Conservation (phyloP, 1,140 invertebrate species). For the Brachionus manjavacas region DNA sequence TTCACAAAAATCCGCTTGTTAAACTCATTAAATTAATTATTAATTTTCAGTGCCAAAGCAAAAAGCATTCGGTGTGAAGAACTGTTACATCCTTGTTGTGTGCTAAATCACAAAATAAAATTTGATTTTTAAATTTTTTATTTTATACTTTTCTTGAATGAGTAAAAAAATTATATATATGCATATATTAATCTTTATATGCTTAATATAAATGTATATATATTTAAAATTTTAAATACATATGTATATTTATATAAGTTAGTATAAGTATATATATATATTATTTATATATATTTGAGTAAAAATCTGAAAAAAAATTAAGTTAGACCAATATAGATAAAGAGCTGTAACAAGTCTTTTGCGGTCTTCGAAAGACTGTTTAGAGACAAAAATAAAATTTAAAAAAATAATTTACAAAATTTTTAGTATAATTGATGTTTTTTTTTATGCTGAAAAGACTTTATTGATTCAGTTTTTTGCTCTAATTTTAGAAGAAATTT, state of each 20-base stretch:
- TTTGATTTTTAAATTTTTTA: conserved; percentile 16
- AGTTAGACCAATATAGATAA: background rate
- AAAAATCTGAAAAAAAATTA: conserved; percentile 4
- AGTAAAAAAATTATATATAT: conserved; percentile 22
- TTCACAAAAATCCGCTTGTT: too few relatives aligned
- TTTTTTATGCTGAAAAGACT: background rate
- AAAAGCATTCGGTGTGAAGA: background rate
- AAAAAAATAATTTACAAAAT: background rate
- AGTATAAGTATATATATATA: background rate
- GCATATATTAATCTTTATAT: conserved; percentile 26
- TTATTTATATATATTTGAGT: background rate
- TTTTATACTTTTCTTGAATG: conserved; percentile 29
- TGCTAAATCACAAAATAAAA: conserved; percentile 22
- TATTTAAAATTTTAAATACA: conserved; percentile 13
- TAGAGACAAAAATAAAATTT: background rate
- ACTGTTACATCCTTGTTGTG: conserved; percentile 42
- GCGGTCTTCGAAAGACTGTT: background rate
- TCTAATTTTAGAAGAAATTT: background rate
- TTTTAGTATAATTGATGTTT: background rate
- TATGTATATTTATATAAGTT: background rate
- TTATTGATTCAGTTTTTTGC: conserved; percentile 1
- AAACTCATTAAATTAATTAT: background rate
- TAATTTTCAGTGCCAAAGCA: background rate
- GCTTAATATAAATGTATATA: background rate
- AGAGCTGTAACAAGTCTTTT: background rate